A percentile compares a stretch with the other conserved stretches of the same genome.
phyloP scores from a whole-genome alignment of 2,888 invertebrate genomes.

The Monochamus alternatus region DNA sequence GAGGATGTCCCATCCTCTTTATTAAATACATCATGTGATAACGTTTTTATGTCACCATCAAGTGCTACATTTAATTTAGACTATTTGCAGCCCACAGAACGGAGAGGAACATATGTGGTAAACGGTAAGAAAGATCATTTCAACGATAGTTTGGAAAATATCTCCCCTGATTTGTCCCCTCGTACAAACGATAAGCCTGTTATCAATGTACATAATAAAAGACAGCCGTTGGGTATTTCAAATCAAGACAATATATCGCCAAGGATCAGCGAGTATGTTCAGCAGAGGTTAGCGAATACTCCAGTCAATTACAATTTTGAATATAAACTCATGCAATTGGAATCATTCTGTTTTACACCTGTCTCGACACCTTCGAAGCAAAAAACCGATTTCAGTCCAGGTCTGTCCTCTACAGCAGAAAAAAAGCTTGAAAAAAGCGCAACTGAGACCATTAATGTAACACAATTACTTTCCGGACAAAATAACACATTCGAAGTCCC shows the following conservation, averaged over 20 bases:
- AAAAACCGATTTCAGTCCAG: slow-evolving; percentile 39
- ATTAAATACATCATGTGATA: slow-evolving; percentile 22
- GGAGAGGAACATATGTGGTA: slow-evolving; percentile 42
- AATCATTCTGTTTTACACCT: slow-evolving; percentile 53
- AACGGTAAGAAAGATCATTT: slow-evolving; percentile 20
- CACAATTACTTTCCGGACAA: background rate
- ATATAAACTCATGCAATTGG: slow-evolving; percentile 42
- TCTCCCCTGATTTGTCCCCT: slow-evolving; percentile 23
- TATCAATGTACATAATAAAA: background rate
- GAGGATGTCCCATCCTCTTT: slow-evolving; percentile 27
- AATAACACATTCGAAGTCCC: slow-evolving; percentile 22
- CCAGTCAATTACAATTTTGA: slow-evolving; percentile 39
- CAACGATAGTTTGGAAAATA: slow-evolving; percentile 23
- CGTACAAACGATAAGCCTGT: background rate
- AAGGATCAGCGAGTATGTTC: background rate
- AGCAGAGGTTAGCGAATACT: slow-evolving; percentile 14
- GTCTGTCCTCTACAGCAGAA: slow-evolving; percentile 42
- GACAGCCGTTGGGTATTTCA: slow-evolving; percentile 29
- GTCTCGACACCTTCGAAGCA: slow-evolving; percentile 33
- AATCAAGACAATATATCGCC: slow-evolving; percentile 22
- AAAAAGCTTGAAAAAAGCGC: slow-evolving; percentile 22
- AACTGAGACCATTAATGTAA: slow-evolving; percentile 20
- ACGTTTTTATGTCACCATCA: slow-evolving; percentile 34
- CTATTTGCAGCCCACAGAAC: slow-evolving; percentile 20
- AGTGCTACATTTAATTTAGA: slow-evolving; percentile 31